Evolutionary conservation across 2,113 vertebrate genomes (phyloP), one percentile per base, ranked within the genome.

Genomic region (Puffinus mauretanicus): DNA sequence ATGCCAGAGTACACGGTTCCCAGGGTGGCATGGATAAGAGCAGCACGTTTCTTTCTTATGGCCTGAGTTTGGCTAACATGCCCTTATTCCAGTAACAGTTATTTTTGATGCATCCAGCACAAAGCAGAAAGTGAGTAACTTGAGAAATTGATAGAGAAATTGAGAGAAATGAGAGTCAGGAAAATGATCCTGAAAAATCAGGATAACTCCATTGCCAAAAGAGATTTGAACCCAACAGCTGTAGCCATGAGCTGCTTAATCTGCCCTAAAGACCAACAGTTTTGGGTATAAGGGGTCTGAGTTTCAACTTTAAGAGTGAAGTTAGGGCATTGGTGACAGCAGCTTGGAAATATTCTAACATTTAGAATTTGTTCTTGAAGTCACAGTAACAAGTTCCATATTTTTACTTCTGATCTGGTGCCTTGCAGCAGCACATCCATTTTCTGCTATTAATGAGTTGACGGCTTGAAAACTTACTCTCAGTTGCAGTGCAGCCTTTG

Each of bases 401-500:
- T 57, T 92, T 95, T 94, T 78, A 72, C 55, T 88, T 96, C 84
- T 95, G 90, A 75, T 94, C 91, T 79, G 81, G 46, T 93, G 94
- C 96, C 97, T 97, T 97, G 88, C 76, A 97, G 93, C 83, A 95
- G 91, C 86, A 88, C 49, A 95, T 91, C 77, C 55, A 86, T 97
- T 94, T 95, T 97, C 86, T 95, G 60, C 72, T 96, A 92, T 95
- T 97, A 97, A 97, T 96, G 94, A 97, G 73, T 76, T 86, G 88
- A 95, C 10, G 66, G 76, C 91, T 95, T 93, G 91, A 95, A 96
- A 97, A 90, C 72, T 86, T 91, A 92, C 54, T 95, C 75, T 91
- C 82, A 88, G 93, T 86, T 93, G 90, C 49, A 96, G 78, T 46
- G 36, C 58, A 93, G 96, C 76, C 93, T 98, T 98, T 97, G 97